Evolutionary conservation across 2,113 vertebrate species (phyloP), one percentile per base, ranked within the genome.

Genomic region (Prinia subflava): DNA sequence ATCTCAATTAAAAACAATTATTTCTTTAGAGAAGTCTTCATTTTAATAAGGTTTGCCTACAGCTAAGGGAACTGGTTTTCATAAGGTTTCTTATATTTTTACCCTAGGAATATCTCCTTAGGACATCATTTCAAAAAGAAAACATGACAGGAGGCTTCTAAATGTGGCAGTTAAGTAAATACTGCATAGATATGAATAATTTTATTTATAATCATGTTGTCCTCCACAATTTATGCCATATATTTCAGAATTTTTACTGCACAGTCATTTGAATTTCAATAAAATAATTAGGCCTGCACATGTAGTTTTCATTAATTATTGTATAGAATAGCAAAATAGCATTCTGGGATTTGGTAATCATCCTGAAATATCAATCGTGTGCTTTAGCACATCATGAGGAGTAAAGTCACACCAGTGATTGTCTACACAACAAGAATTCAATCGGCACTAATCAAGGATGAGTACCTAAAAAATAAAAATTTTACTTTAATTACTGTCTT

Each of bases 1-100:
- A 95, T 81, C 39, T 73, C 73, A 31, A 77, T 88, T 83, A 77
- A 94, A 96, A 80, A 13, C 15, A 74, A 39, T 46, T 28, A 85
- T 80, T 75, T 89, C 75, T 15, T 93, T 60, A 24, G 31, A 89
- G 21, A 70, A 90, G 6, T 46, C 42, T 86, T 90, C 46, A 73
- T 94, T 90, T 57, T 69, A 76, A 79, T 82, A 62, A 92, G 44
- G 82, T 90, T 89, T 94, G 70, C 70, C 85, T 91, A 42, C 22
- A 83, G 88, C 22, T 52, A 93, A 85, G 35, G n/a, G n/a, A 46
- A 69, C 13, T 27, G 27, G 4, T 6, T 82, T 94, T 83, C 77
- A 81, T 79, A 75, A 82, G 28, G 4, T 39, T 63, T 91, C 53
- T 67, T 41, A 16, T 42, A 63, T 84, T 91, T 89, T 85, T 87